Percentiles rank a stretch among this genome's conserved stretches.
Conservation (phyloP, 2,888 invertebrate species). For the Dilophus febrilis region DNA sequence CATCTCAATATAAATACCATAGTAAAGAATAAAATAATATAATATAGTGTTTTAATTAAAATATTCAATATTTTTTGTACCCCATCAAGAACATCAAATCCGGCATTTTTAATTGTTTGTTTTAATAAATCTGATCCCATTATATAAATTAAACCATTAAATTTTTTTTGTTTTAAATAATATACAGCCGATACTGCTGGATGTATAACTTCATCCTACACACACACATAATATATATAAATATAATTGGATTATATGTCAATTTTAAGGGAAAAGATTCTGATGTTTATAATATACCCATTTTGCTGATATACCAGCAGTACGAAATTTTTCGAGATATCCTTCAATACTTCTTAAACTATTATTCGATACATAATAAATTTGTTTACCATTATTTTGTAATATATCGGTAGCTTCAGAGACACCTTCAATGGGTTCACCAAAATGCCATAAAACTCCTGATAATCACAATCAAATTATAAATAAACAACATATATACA, state of each 20-base stretch:
- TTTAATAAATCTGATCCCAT: constrained; percentile 24
- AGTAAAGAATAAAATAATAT: background rate
- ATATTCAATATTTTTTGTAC: constrained; percentile 17
- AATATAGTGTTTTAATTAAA: too few relatives aligned
- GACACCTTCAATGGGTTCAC: constrained; percentile 24
- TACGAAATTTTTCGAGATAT: constrained; percentile 19
- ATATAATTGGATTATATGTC: too few relatives aligned
- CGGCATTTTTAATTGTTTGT: constrained; percentile 23
- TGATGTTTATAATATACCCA: constrained; percentile 9
- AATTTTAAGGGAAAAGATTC: background rate
- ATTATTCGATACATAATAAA: constrained; percentile 30
- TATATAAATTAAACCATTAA: constrained; percentile 28
- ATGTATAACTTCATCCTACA: constrained; percentile 27
- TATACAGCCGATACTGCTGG: constrained; percentile 29
- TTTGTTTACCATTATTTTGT: constrained; percentile 25
- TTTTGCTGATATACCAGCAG: constrained; percentile 17
- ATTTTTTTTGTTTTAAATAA: constrained; percentile 30
- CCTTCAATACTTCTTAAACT: constrained; percentile 19
- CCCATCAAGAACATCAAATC: constrained; percentile 28
- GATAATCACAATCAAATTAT: too few relatives aligned
- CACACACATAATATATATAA: background rate
- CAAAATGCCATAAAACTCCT: constrained; percentile 33
- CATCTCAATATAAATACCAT: background rate
- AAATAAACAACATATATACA: too few relatives aligned
- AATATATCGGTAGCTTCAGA: constrained; percentile 24